A percentile compares a stretch with the other conserved stretches of the same genome.
phyloP scores from a whole-genome alignment of 2,113 vertebrate species.

The Cyprinodon brontotheroides region DNA sequence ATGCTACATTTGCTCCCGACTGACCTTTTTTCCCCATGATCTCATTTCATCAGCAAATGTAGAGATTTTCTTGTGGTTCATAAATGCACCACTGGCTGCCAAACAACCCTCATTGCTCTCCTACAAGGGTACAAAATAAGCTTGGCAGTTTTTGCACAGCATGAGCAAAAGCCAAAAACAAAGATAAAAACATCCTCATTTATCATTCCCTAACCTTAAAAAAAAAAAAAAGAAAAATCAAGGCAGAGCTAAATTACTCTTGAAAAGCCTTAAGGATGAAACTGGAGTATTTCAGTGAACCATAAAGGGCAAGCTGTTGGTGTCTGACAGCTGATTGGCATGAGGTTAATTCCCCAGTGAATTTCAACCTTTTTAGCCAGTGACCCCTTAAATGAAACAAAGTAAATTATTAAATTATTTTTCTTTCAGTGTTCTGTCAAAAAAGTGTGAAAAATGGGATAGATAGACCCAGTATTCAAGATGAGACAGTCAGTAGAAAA shows the following conservation, averaged over 20 bases:
- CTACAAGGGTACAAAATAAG: slow-evolving; percentile 13
- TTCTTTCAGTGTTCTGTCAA: background rate
- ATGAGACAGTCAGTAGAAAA: too few species aligned
- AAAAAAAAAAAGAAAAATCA: slow-evolving; percentile 27
- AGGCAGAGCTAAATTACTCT: slow-evolving; percentile 19
- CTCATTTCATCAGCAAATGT: slow-evolving; percentile 27
- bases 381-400: slow-evolving; percentile 27
- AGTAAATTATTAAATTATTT: slow-evolving; percentile 1
- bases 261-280: slow-evolving; percentile 15
- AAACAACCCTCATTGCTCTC: slow-evolving; percentile 25
- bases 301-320: slow-evolving; percentile 33
- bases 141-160: slow-evolving; percentile 16
- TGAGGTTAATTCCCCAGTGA: slow-evolving; percentile 4
- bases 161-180: slow-evolving; percentile 14
- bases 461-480: too few species aligned
- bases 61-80: slow-evolving; percentile 36
- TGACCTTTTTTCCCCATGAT: slow-evolving; percentile 45
- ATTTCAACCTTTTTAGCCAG: slow-evolving; percentile 25
- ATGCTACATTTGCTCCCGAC: slow-evolving; percentile 47
- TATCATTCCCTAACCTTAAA: slow-evolving; percentile 26
- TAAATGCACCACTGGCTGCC: slow-evolving; percentile 25
- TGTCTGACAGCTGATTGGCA: slow-evolving; percentile 46
- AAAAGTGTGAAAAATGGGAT: slow-evolving; percentile 2
- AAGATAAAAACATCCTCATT: slow-evolving; percentile 22
- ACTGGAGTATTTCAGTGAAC: slow-evolving; percentile 21